Base-by-base conservation (phyloP, 2,797 vertebrate species). In the Eurystomus glaucurus region DNA sequence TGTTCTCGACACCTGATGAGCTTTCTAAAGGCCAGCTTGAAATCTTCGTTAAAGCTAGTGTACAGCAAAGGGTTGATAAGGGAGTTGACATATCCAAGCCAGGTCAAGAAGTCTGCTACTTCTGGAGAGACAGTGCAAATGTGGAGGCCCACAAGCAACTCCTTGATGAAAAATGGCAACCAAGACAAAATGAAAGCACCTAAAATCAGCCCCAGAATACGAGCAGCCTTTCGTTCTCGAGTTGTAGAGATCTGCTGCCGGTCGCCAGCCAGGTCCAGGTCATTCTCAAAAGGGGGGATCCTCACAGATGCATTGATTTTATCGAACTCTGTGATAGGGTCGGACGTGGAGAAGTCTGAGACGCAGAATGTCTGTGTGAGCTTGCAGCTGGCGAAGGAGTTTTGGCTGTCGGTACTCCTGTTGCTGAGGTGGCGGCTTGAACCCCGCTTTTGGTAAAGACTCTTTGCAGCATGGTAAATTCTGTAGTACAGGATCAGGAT, bases 11-110 rank as follows among this genome's bases (percentile, higher is more conserved):
- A 98, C 51, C 97, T 98, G 91, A 99, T 96, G 25, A 99, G 98
- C 96, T 98, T 99, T 97, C 98, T 99, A 91, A 99, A 99, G 84
- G 99, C 99, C 93, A 99, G 93, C 71, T 99, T 99, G 97, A 99
- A 99, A 95, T 99, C 99, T 84, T 99, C 99, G 1, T 99, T 99
- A 97, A 99, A 99, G 97, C 99, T 99, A 23, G 99, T 99, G 95
- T 99, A 99, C 37, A 99, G 98, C 82, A 99, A 97, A 28, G 99
- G 99, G 97, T 99, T 99, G 95, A 99, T 98, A 48, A 99, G 98
- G 5, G 99, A 99, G 98, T 99, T 99, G 85, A 99, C 94, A 31
- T 99, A 99, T 43, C 99, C 99, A 48, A 99, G 98, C 99, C 99
- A 99, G 11, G 99, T 99, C 87, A 99, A 98, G 86, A 99, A 97